Conservation (phyloP, 2,113 vertebrate genomes). For the human (Homo sapiens) region GRCh38 chr7:136366001-136366500, state of each 20-base stretch:
- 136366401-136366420: not conserved
- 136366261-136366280: not conserved
- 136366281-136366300: not conserved
- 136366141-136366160: not conserved
- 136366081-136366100: slow-evolving; percentile 48
- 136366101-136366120: slow-evolving; percentile 27
- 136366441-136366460: not conserved
- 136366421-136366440: not conserved
- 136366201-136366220: not conserved
- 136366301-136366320: not conserved
- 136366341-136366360: not conserved
- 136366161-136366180: not conserved
- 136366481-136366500: not conserved
- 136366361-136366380: not conserved
- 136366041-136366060: slow-evolving; percentile 40
- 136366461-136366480: not conserved
- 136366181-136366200: not conserved
- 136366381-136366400: not conserved
- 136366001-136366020: not conserved
- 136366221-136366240: not conserved
- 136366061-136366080: not conserved
- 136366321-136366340: not conserved
- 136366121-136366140: slow-evolving; percentile 29
- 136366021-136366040: not conserved
- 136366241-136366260: not conserved